Percentiles rank a stretch among this genome's conserved stretches.
Evolutionary conservation across 2,888 invertebrate species (phyloP).

Genomic region (Carcina quercana): DNA sequence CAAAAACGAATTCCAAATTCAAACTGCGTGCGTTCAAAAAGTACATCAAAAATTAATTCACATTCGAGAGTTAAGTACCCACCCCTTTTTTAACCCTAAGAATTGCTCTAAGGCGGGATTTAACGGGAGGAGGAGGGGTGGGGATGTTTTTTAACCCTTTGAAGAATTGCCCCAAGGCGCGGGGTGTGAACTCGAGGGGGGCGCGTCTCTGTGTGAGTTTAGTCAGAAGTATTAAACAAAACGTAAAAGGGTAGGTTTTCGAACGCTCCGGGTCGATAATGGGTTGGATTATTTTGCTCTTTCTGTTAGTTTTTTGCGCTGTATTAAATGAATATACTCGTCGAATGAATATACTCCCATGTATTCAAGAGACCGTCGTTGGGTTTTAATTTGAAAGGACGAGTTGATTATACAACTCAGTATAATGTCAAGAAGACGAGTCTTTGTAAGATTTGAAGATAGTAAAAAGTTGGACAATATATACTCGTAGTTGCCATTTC

Average conservation of each 20-base stretch:
- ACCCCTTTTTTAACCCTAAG: slow-evolving; percentile 72
- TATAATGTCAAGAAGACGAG: too few species aligned
- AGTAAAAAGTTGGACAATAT: too few species aligned
- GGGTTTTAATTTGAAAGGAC: too few species aligned
- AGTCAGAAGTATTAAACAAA: slow-evolving; percentile 55
- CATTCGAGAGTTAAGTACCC: slow-evolving; percentile 63
- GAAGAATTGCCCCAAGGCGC: slow-evolving; percentile 71
- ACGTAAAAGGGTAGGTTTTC: slow-evolving; percentile 68
- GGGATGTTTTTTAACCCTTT: slow-evolving; percentile 70
- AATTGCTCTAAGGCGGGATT: slow-evolving; percentile 66
- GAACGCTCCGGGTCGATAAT: slow-evolving; percentile 38
- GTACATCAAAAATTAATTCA: slow-evolving; percentile 48
- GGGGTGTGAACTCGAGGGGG: slow-evolving; percentile 46
- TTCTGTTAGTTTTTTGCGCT: too few species aligned
- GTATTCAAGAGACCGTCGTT: too few species aligned
- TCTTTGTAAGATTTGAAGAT: too few species aligned
- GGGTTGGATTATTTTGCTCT: too few species aligned
- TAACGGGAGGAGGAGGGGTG: slow-evolving; percentile 29
- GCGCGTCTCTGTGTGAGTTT: slow-evolving; percentile 42
- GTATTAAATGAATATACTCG: too few species aligned
- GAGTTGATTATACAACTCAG: too few species aligned
- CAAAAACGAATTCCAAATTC: slow-evolving; percentile 18
- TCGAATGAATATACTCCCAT: too few species aligned
- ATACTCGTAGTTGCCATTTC: too few species aligned
- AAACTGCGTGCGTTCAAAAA: slow-evolving; percentile 24